Percentiles rank a stretch among this genome's conserved stretches.
phyloP scores from a whole-genome alignment of 2,888 invertebrate species.

The Bombylius major region DNA sequence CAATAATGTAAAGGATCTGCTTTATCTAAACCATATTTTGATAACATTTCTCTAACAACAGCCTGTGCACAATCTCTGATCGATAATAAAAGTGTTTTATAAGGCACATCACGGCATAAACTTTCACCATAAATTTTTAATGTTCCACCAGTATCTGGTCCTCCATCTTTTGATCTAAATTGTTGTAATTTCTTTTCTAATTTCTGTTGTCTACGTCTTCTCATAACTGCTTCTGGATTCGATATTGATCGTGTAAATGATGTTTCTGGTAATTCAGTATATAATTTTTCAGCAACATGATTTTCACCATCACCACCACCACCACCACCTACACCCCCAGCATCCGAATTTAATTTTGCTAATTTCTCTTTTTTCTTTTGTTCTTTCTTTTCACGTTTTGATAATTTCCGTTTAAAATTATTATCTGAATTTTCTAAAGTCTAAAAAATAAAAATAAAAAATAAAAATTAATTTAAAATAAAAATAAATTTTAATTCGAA shows the following conservation, averaged over 20 bases:
- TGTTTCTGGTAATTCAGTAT: slow-evolving; percentile 94
- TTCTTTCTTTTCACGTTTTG: slow-evolving; percentile 96
- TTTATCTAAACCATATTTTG: slow-evolving; percentile 88
- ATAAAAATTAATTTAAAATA: slow-evolving; percentile 1
- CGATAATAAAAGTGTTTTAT: slow-evolving; percentile 91
- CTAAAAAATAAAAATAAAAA: slow-evolving; percentile 34
- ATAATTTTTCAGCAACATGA: slow-evolving; percentile 81
- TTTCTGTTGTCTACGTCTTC: slow-evolving; percentile 89
- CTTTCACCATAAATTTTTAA: slow-evolving; percentile 94
- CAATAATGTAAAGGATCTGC: slow-evolving; percentile 87
- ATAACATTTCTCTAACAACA: slow-evolving; percentile 90
- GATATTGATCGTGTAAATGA: slow-evolving; percentile 98
- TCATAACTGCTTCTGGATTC: slow-evolving; percentile 99
- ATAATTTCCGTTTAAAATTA: slow-evolving; percentile 85
- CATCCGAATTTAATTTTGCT: slow-evolving; percentile 58
- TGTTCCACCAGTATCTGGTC: slow-evolving; percentile 84
- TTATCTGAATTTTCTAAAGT: slow-evolving; percentile 59
- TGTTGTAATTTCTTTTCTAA: slow-evolving; percentile 92
- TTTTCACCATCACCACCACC: slow-evolving; percentile 45
- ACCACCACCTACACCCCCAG: slow-evolving; percentile 41
- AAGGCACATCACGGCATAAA: slow-evolving; percentile 91
- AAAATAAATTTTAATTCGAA: background rate
- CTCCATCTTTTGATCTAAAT: slow-evolving; percentile 89
- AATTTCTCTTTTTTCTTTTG: slow-evolving; percentile 88
- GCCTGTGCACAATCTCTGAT: slow-evolving; percentile 84